Base-by-base conservation (phyloP, 2,888 invertebrate genomes). In the Hemaris fuciformis region DNA sequence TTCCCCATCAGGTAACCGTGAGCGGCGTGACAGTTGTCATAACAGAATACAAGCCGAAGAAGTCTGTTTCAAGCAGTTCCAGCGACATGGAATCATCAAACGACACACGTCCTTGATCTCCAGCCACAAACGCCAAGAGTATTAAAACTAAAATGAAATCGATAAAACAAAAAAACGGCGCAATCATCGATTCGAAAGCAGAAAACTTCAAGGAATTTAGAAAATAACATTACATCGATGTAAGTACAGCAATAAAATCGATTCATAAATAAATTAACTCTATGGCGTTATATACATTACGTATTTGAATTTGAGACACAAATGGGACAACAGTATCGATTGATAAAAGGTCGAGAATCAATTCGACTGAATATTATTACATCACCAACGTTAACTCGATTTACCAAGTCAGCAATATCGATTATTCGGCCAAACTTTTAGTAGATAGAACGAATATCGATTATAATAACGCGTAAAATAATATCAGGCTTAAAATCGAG, bases 21-120 rank as follows among this genome's bases (percentile, higher is more conserved):
- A 99, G 98, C 87, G 98, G 98, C 77, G 98, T 99, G 64, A 99
- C 99, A 57, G 99, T 99, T 66, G 96, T 98, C 70, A 98, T 99
- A 84, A 99, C 99, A 64, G 99, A 99, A 92, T 99, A 97, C 87
- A 97, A 97, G 85, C 97, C 97, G 71, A 97, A 97, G 83, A 91
- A 93, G 66, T 91, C 91, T 0, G 87, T 90, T 0, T 86, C 90
- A 0, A 88, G 82, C 65, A 91, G 91, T 66, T 92, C 93, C 2
- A 93, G 92, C 63, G 93, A 93, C 62, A 83, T 92, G 38, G 93
- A 93, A 68, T 92, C 91, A 1, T 93, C 93, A 10, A 93, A 93
- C 71, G 93, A 93, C 70, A 87, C 93, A 59, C 78, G 91, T 18
- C 87, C 93, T 57, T 93, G 89, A 92, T 81, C 77, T 73, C 73